A percentile compares a stretch with the other conserved stretches of the same genome.
phyloP scores from a whole-genome alignment of 2,888 invertebrate genomes.

The Papilio elwesi region DNA sequence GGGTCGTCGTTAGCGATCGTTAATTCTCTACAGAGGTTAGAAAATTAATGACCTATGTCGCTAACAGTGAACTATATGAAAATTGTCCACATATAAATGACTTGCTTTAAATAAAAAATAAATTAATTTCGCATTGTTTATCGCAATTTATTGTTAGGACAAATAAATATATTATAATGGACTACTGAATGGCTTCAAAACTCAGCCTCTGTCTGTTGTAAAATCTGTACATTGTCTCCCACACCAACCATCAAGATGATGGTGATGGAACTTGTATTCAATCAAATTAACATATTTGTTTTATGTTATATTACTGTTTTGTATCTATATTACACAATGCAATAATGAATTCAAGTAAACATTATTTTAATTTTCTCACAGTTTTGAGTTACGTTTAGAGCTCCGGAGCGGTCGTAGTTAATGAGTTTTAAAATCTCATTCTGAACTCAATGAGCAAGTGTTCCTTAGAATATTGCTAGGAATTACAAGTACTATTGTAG shows the following conservation, averaged over 20 bases:
- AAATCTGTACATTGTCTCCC: too few relatives aligned
- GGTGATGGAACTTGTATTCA: too few relatives aligned
- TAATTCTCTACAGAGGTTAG: conserved; percentile 31
- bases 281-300: too few relatives aligned
- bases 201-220: too few relatives aligned
- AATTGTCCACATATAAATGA: not conserved
- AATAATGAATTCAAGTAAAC: conserved; percentile 6
- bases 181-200: too few relatives aligned
- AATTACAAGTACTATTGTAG: conserved; percentile 15
- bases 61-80: conserved; percentile 12
- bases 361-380: conserved; percentile 9
- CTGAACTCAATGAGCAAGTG: conserved; percentile 14
- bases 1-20: conserved; percentile 35
- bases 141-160: too few relatives aligned
- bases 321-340: not conserved
- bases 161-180: too few relatives aligned
- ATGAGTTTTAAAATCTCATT: conserved; percentile 24
- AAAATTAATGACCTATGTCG: conserved; percentile 27
- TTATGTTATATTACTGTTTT: too few relatives aligned
- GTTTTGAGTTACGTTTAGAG: conserved; percentile 19
- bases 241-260: too few relatives aligned
- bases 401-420: not conserved
- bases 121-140: too few relatives aligned
- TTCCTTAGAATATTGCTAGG: conserved; percentile 3
- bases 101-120: too few relatives aligned